Evolutionary conservation across 2,113 vertebrate species (phyloP).

Genomic region (Turnix velox): DNA sequence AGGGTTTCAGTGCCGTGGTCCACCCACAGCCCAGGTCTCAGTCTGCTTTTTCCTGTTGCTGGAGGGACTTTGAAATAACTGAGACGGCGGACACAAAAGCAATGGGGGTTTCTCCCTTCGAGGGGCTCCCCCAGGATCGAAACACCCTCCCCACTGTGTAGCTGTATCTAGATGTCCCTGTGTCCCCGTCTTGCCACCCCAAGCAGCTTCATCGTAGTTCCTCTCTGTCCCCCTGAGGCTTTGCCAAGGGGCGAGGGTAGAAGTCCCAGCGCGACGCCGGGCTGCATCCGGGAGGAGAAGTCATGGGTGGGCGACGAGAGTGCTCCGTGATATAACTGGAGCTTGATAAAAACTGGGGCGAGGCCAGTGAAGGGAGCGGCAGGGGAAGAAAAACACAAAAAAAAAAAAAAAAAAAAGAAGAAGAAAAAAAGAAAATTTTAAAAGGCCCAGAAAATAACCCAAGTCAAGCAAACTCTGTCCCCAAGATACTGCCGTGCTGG

Average conservation of each 20-base stretch:
- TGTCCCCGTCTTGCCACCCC: not conserved
- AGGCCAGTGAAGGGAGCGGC: rapidly evolving
- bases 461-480: not conserved
- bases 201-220: rapidly evolving
- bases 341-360: not conserved
- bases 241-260: not conserved
- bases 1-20: not conserved
- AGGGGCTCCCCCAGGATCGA: not conserved
- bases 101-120: not conserved
- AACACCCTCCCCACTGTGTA: rapidly evolving
- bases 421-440: not conserved
- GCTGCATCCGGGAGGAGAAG: rapidly evolving
- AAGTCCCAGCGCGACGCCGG: rapidly evolving
- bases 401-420: not conserved
- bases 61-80: not conserved
- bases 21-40: not conserved
- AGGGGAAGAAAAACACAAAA: not conserved
- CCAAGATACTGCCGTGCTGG: not conserved
- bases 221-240: not conserved
- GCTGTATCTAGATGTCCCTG: not conserved
- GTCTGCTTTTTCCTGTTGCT: not conserved
- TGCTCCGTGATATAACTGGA: not conserved
- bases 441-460: rapidly evolving
- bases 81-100: not conserved
- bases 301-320: rapidly evolving